These are phyloP conservation scores for Hedychridium roseum DNA, from an alignment of 2,888 invertebrate genomes.

Conservation along the genomic window DNA sequence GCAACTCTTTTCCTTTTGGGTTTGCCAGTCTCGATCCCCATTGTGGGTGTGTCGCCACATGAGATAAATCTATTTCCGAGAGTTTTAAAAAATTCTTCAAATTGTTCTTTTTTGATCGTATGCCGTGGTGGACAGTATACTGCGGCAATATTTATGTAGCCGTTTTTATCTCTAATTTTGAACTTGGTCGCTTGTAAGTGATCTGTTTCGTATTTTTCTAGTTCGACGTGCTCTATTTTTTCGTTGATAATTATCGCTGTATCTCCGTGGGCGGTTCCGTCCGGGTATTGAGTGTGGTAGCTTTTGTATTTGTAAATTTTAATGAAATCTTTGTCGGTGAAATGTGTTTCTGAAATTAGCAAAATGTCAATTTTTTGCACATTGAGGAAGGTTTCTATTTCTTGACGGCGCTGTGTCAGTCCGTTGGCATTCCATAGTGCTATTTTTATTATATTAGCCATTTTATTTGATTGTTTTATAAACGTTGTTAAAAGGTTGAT, in stretches of 20 bases:
- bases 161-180: constrained; percentile 9
- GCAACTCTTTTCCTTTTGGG: constrained; percentile 17
- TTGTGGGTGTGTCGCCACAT: constrained; percentile 22
- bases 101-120: constrained; percentile 26
- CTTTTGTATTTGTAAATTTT: constrained; percentile 23
- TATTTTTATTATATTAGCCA: neutral
- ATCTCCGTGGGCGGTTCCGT: constrained; percentile 25
- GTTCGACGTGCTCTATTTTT: constrained; percentile 27
- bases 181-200: constrained; percentile 27
- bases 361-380: constrained; percentile 5
- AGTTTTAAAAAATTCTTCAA: constrained; percentile 21
- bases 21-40: constrained; percentile 33
- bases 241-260: constrained; percentile 26
- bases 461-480: neutral
- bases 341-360: constrained; percentile 2
- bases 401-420: neutral
- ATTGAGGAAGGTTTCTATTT: neutral
- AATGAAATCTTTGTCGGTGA: constrained; percentile 2
- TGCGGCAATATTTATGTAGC: constrained; percentile 21
- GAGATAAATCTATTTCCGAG: constrained; percentile 25
- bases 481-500: neutral
- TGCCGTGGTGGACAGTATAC: constrained; percentile 35
- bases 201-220: constrained; percentile 7
- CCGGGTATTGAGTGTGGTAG: constrained; percentile 26
- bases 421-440: constrained; percentile 2